phyloP scores from a whole-genome alignment of 2,888 invertebrate species.

The Drosophila meridiana region DNA sequence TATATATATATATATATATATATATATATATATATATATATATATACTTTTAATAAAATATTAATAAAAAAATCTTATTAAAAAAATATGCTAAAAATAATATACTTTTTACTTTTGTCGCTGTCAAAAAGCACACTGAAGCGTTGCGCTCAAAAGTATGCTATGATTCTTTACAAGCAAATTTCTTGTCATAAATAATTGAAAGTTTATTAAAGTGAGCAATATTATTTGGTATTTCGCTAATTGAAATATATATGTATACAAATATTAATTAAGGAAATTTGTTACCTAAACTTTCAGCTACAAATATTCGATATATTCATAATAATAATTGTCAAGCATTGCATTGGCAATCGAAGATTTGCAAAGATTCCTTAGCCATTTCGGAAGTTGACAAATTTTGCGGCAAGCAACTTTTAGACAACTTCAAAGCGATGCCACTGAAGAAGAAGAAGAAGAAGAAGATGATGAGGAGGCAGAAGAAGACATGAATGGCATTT shows the following conservation, averaged over 20 bases:
- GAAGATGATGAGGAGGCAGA: not conserved
- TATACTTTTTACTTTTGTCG: not conserved
- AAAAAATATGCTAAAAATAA: no score
- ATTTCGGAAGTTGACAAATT: conserved; percentile 16
- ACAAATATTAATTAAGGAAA: not conserved
- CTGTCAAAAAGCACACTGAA: not conserved
- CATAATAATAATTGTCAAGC: not conserved
- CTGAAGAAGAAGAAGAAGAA: not conserved
- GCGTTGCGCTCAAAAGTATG: conserved; percentile 3
- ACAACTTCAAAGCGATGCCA: conserved; percentile 65
- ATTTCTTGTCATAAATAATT: not conserved
- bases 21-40: no score
- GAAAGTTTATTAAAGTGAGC: not conserved
- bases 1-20: no score
- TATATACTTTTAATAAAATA: no score
- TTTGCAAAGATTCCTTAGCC: conserved; percentile 3
- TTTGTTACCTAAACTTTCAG: not conserved
- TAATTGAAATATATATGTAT: not conserved
- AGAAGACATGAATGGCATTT: conserved; percentile 49
- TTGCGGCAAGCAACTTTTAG: conserved; percentile 28
- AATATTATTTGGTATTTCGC: not conserved
- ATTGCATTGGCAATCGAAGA: conserved; percentile 20
- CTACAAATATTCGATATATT: not conserved
- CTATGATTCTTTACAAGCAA: not conserved
- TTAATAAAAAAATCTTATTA: no score